Conservation (phyloP, 2,113 vertebrate genomes). For the Pandion haliaetus region DNA sequence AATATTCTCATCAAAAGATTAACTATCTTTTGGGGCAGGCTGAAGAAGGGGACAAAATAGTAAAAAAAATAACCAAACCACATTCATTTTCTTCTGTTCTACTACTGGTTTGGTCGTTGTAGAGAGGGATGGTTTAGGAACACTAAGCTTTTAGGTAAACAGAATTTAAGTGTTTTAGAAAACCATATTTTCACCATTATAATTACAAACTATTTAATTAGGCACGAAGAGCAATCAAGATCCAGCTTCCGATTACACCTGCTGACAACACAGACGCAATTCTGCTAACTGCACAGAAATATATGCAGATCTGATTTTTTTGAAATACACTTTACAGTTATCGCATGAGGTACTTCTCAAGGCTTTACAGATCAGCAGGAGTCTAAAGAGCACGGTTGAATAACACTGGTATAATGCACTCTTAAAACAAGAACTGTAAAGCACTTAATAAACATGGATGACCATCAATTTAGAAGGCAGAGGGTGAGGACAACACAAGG, state of each 20-base stretch:
- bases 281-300: not conserved
- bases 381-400: not conserved
- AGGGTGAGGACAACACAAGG: not conserved
- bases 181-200: constrained; percentile 52
- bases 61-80: not conserved
- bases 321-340: not conserved
- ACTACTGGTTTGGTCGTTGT: not conserved
- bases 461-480: not conserved
- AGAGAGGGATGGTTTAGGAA: not conserved
- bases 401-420: not conserved
- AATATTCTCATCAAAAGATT: not conserved
- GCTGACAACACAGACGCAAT: constrained; percentile 33
- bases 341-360: not conserved
- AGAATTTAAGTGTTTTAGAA: constrained; percentile 68
- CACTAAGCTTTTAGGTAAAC: constrained; percentile 55
- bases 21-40: not conserved
- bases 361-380: not conserved
- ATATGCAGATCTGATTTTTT: not conserved
- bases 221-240: constrained; percentile 54
- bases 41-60: not conserved
- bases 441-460: not conserved
- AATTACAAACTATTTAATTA: constrained; percentile 67
- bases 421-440: not conserved
- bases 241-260: constrained; percentile 56
- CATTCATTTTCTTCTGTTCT: not conserved